Evolutionary conservation across 2,797 vertebrate genomes (phyloP), one percentile per base, ranked within the genome.

Genomic region (Glyptemys insculpta): DNA sequence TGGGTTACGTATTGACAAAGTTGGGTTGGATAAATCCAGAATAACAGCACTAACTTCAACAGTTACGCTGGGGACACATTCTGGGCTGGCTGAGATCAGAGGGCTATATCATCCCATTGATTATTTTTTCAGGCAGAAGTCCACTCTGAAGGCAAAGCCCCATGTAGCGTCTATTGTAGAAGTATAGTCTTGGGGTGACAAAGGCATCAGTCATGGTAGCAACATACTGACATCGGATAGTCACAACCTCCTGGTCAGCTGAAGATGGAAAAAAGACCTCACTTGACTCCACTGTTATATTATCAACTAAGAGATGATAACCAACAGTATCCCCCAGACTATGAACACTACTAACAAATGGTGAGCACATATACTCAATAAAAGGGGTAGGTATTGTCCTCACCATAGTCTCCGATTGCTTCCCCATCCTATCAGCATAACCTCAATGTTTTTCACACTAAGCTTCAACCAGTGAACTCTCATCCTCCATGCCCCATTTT

Each of bases 131-230:
- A 74, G 25, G 12, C 72, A 50, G 15, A 82, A 88, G 27, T 29
- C 49, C 10, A 5, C 14, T 9, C 78, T 27, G 50, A 56, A 1
- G 0, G 3, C 2, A 0, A 83, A 25, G 29, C 68, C 12, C 50
- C 2, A 34, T 65, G 31, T 41, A 56, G 23, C 8, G 9, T 56
- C 54, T 25, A 0, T 3, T 27, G 50, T 68, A 91, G 81, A 79
- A 23, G 8, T 3, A 16, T 41, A 52, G 34, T 25, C 5, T 19
- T 0, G 0, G 41, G n/a, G 6, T 74, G 62, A n/a, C 78, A 82
- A 80, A 78, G 5, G 23, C 72, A 52, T 81, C 79, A 68, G 31
- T 25, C 37, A 2, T 25, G 11, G 15, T 34, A 65, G 59, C 14
- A 34, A 31, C 7, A 44, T 41, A 74, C 37, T 25, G 21, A 62